phyloP scores from a whole-genome alignment of 2,797 vertebrate species.

The Pseudochaenichthys georgianus region DNA sequence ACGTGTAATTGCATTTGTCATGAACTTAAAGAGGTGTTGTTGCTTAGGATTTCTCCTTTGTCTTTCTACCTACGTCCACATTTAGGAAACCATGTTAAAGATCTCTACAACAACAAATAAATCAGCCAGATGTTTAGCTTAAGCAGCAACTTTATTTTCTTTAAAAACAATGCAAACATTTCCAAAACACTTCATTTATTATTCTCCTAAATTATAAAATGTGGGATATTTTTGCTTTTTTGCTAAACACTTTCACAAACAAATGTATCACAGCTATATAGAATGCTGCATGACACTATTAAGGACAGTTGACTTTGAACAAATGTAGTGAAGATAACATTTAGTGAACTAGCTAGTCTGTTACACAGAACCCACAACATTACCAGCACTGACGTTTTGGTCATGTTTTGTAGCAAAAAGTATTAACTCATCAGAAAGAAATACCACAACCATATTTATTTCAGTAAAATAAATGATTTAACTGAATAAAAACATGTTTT shows the following conservation, averaged over 20 bases:
- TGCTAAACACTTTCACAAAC: neutral
- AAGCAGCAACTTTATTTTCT: slow-evolving; percentile 4
- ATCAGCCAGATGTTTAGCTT: neutral
- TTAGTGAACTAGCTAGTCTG: neutral
- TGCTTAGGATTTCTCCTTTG: neutral
- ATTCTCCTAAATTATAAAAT: neutral
- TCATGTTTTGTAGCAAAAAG: slow-evolving; percentile 3
- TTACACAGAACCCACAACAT: slow-evolving; percentile 7
- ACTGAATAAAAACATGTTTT: neutral
- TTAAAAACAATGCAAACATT: neutral
- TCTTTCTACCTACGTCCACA: slow-evolving; percentile 11
- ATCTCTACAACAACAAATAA: neutral
- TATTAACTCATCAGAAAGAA: slow-evolving; percentile 10
- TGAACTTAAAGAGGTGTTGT: neutral
- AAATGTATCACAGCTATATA: neutral
- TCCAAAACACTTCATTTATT: neutral
- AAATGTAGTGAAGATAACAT: neutral
- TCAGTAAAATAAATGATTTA: slow-evolving; percentile 58
- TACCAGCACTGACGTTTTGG: slow-evolving; percentile 36
- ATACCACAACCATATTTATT: slow-evolving; percentile 27
- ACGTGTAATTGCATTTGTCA: neutral
- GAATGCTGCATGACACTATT: slow-evolving; percentile 36
- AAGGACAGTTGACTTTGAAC: neutral
- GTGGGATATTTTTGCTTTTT: neutral
- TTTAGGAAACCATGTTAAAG: neutral